Conservation (phyloP, 2,888 invertebrate genomes). For the Camponotus fellah region DNA sequence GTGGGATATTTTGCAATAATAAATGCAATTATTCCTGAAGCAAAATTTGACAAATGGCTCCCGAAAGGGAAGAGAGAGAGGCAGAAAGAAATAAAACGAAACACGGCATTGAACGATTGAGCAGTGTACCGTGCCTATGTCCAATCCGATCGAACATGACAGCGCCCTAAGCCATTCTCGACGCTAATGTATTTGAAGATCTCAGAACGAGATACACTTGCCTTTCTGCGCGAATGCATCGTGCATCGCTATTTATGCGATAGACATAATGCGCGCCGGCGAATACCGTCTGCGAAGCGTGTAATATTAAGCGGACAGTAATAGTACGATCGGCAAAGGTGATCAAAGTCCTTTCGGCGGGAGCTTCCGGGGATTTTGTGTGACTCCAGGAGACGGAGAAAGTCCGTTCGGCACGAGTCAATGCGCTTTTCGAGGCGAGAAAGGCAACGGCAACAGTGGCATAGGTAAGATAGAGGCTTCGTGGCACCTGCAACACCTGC, state of each 20-base stretch:
- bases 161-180: constrained; percentile 59
- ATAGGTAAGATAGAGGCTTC: constrained; percentile 54
- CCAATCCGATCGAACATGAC: constrained; percentile 58
- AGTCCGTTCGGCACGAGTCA: constrained; percentile 30
- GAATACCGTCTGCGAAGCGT: constrained; percentile 36
- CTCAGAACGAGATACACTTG: constrained; percentile 54
- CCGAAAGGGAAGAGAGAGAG: neutral
- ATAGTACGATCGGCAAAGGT: constrained; percentile 39
- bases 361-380: constrained; percentile 27
- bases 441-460: constrained; percentile 43
- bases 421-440: constrained; percentile 49
- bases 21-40: neutral
- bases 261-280: constrained; percentile 35
- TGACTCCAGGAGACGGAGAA: constrained; percentile 25
- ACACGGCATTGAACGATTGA: constrained; percentile 29
- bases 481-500: constrained; percentile 76
- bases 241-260: constrained; percentile 55
- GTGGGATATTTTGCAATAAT: neutral
- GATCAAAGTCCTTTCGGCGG: neutral
- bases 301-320: constrained; percentile 61
- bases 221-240: constrained; percentile 56
- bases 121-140: constrained; percentile 30
- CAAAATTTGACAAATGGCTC: neutral
- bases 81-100: neutral
- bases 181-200: constrained; percentile 66